A percentile compares a stretch with the other conserved stretches of the same genome.
phyloP scores from a whole-genome alignment of 2,888 invertebrate species.

The Lampropteryx suffumata region DNA sequence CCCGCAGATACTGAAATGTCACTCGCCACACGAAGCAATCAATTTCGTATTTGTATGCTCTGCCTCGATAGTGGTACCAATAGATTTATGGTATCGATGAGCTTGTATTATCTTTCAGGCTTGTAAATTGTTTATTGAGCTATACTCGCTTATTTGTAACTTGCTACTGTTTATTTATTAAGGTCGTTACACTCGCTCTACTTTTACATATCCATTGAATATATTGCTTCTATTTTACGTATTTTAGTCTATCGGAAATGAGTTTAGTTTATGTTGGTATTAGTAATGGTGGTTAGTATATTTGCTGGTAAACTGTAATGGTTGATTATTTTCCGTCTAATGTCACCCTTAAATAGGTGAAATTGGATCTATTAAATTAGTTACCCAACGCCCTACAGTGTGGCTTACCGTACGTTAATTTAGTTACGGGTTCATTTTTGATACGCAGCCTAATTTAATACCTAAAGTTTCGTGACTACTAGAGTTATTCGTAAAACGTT shows the following conservation, averaged over 20 bases:
- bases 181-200: conserved; percentile 21
- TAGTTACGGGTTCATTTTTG: background rate
- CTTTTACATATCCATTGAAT: background rate
- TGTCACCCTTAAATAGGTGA: background rate
- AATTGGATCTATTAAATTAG: conserved; percentile 14
- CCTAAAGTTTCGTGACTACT: conserved; percentile 28
- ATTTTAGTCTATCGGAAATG: background rate
- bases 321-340: no score
- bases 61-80: conserved; percentile 68
- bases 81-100: conserved; percentile 70
- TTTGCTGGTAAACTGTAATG: background rate
- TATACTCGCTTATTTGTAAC: conserved; percentile 31
- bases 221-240: background rate
- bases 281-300: no score
- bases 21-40: conserved; percentile 80
- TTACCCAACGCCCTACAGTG: conserved; percentile 5
- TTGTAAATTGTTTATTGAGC: conserved; percentile 36
- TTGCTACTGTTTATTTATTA: conserved; percentile 21
- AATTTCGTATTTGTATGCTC: conserved; percentile 81
- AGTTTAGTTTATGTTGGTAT: background rate
- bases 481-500: no score
- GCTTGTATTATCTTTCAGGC: conserved; percentile 49
- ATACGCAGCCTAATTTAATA: conserved; percentile 28
- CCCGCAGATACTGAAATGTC: conserved; percentile 75
- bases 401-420: conserved; percentile 8